Base-by-base conservation (phyloP, 2,888 invertebrate species). In the Abscondita cerata region DNA sequence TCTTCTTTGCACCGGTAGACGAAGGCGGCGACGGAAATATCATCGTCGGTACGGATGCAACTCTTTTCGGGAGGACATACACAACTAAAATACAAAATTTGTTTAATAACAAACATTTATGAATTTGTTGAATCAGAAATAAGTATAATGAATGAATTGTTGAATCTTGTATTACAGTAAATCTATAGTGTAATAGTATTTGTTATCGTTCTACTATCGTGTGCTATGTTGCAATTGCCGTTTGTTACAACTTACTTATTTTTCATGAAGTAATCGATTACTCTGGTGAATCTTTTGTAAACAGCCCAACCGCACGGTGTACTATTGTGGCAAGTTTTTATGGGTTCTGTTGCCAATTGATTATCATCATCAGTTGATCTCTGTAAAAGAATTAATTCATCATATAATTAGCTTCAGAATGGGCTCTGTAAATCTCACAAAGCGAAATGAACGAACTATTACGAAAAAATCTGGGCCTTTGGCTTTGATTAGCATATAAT, bases 231-330 rank as follows among this genome's bases (percentile, higher is more conserved):
- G 15, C 4, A 13, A 4, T 12, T 12, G 36, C 36, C 3, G 11
- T 12, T 6, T 36, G 2, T 36, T 12, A 12, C 51, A 20, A 81
- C 85, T 85, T 79, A 87, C 86, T 82, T 83, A 73, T 86, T 87
- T 70, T 80, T 81, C 81, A 87, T 84, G 75, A 83, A 86, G 73
- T 83, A 84, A 44, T 83, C 81, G 18, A 83, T 73, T 36, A 75
- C 74, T 52, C 87, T 80, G 1, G 81, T 81, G 67, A 80, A 78
- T 20, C 83, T 81, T 38, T 80, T 76, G 72, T 87, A 87, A 1
- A 86, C 83, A 20, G 84, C 85, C 87, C 87, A 88, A 41, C 86
- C 87, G 68, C 87, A 87, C 1, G 86, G 85, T 38, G 80, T 79
- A 44, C 52, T 59, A 12, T 47, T 53, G 9, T 65, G 51, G 51